Conservation (phyloP, 2,113 vertebrate species). For the Ibidorhyncha struthersii region DNA sequence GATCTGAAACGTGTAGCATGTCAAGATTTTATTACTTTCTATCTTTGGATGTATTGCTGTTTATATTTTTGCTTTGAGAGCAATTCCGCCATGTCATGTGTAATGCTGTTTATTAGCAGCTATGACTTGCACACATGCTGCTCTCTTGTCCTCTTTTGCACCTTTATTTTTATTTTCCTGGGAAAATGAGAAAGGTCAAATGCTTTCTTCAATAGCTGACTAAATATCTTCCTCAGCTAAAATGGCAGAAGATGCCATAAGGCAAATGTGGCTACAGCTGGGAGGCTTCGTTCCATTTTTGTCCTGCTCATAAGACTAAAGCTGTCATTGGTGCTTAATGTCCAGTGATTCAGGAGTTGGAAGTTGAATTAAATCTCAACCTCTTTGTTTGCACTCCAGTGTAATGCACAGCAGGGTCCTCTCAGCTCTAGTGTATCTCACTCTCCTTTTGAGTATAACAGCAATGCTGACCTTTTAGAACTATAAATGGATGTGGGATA, state of each 20-base stretch:
- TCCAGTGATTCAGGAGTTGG: background rate
- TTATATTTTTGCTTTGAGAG: background rate
- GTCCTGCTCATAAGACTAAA: background rate
- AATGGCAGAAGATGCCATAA: background rate
- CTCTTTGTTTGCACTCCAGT: background rate
- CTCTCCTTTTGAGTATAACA: background rate
- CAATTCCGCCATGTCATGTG: background rate
- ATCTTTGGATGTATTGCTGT: background rate
- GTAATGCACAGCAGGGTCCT: background rate
- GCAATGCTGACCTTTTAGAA: background rate
- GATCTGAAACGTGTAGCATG: background rate
- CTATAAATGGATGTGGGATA: background rate
- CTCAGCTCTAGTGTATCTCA: background rate
- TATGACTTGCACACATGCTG: fast-evolving
- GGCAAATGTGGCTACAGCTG: background rate
- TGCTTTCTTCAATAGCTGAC: background rate
- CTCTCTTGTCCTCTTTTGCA: background rate
- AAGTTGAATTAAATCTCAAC: background rate
- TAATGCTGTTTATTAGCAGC: background rate
- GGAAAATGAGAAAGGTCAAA: background rate
- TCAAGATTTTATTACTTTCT: background rate
- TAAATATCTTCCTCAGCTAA: background rate
- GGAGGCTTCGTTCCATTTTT: background rate
- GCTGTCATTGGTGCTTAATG: background rate
- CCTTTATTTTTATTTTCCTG: background rate